Evolutionary conservation across 92 coral and sea anemone species (phyloP).

Genomic region (Blastomussa wellsi): DNA sequence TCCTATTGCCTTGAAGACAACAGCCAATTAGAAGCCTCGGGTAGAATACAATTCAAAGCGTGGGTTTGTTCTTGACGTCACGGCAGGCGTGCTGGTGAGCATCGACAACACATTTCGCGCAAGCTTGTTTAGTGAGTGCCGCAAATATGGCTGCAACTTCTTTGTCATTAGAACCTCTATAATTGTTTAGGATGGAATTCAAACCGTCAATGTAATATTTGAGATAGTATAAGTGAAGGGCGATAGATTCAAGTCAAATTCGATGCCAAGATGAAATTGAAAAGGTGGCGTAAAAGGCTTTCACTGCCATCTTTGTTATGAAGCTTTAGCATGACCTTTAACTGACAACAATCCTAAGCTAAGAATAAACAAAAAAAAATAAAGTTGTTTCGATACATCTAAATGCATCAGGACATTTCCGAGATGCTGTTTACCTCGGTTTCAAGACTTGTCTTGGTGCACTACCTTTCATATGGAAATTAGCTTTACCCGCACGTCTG

Average conservation of each 20-base stretch:
- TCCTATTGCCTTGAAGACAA: no score
- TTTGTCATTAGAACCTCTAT: neutral
- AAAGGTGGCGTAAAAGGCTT: no score
- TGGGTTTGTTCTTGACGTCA: neutral
- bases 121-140: neutral
- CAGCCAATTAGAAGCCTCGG: no score
- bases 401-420: no score
- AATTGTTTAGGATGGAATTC: neutral
- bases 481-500: no score
- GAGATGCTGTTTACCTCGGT: no score
- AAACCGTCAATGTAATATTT: neutral
- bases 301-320: neutral
- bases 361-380: neutral
- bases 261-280: neutral
- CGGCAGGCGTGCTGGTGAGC: neutral
- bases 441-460: no score
- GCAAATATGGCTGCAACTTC: neutral
- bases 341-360: neutral
- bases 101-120: neutral
- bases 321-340: neutral
- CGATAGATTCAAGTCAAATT: neutral
- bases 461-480: no score
- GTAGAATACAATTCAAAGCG: no score
- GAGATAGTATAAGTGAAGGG: neutral
- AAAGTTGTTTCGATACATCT: neutral